These are phyloP conservation scores for Neotragus moschatus DNA, from an alignment of 2,113 vertebrate species.

Conservation along the genomic window DNA sequence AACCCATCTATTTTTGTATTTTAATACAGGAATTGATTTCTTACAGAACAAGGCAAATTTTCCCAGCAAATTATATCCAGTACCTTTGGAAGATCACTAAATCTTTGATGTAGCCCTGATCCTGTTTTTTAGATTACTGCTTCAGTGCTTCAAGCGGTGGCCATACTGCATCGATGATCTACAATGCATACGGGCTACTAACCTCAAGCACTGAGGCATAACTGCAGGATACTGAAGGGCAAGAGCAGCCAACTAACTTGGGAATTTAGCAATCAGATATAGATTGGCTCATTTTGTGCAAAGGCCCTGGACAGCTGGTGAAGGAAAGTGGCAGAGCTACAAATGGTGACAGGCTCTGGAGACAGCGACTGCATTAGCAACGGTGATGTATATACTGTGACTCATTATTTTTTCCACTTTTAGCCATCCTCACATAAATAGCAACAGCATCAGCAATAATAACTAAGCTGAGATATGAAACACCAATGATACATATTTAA, in stretches of 20 bases:
- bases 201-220: background rate
- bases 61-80: background rate
- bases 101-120: background rate
- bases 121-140: background rate
- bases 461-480: slow-evolving; percentile 29
- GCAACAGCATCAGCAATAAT: slow-evolving; percentile 22
- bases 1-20: background rate
- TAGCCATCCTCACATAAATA: slow-evolving; percentile 40
- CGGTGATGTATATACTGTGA: slow-evolving; percentile 20
- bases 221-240: background rate
- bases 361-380: slow-evolving; percentile 56
- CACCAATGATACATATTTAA: slow-evolving; percentile 34
- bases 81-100: background rate
- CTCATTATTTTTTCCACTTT: slow-evolving; percentile 32
- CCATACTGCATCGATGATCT: background rate
- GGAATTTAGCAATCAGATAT: background rate
- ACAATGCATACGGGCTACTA: background rate
- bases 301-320: slow-evolving; percentile 55
- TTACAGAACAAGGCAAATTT: background rate
- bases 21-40: background rate
- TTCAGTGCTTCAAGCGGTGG: background rate
- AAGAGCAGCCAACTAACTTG: background rate
- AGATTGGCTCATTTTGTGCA: slow-evolving; percentile 7
- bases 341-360: slow-evolving; percentile 44
- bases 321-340: slow-evolving; percentile 34